These are phyloP conservation scores for Anabas testudineus DNA, from an alignment of 2,797 vertebrate species.

Conservation along the genomic window DNA sequence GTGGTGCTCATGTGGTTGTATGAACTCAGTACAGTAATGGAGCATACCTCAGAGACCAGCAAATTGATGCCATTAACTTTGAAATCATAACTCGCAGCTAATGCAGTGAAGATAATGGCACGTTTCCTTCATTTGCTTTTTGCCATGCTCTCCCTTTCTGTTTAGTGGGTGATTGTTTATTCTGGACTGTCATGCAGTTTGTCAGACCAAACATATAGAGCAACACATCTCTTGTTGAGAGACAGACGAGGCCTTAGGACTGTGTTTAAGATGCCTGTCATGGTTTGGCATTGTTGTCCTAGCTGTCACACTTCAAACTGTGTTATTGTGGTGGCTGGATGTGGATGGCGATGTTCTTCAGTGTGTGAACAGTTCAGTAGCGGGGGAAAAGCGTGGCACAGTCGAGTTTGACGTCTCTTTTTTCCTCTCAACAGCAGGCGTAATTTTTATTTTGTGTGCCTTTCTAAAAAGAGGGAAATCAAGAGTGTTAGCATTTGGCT, in stretches of 20 bases:
- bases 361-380: conserved; percentile 20
- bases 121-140: conserved; percentile 54
- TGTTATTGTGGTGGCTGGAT: conserved; percentile 50
- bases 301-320: conserved; percentile 55
- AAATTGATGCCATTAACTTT: conserved; percentile 56
- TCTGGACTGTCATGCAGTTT: conserved; percentile 52
- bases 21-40: conserved; percentile 45
- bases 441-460: conserved; percentile 60
- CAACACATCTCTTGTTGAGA: conserved; percentile 30
- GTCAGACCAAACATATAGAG: conserved; percentile 55
- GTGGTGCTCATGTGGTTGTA: conserved; percentile 30
- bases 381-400: conserved; percentile 6
- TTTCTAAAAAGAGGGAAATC: conserved; percentile 74
- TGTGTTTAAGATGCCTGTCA: conserved; percentile 61
- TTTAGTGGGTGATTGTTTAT: conserved; percentile 48
- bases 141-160: conserved; percentile 51
- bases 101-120: conserved; percentile 43
- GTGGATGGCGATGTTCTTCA: conserved; percentile 21
- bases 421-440: conserved; percentile 53
- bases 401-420: conserved; percentile 42
- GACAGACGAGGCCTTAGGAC: conserved; percentile 55
- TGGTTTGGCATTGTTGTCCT: conserved; percentile 62
- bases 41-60: conserved; percentile 52
- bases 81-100: conserved; percentile 50
- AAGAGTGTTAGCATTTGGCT: conserved; percentile 79